Base-by-base conservation (phyloP, 2,797 vertebrate species). In the Myotis findleyi region DNA sequence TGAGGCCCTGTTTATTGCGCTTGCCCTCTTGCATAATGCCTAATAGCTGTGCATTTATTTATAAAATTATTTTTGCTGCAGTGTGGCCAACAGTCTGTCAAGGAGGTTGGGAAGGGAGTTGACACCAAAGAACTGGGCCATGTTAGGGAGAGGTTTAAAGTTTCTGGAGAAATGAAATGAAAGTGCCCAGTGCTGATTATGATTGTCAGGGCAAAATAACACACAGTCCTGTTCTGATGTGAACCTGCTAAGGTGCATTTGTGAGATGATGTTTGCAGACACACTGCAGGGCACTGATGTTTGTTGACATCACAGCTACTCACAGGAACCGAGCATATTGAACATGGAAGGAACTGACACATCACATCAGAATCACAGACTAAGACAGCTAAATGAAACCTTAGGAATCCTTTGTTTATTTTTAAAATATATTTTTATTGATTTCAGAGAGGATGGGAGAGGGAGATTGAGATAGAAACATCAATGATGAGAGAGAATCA, bases 1-100 rank as follows among this genome's bases (percentile, higher is more conserved):
- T n/a, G 86, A 88, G 83, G 90, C 77, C 44, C 64, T 86, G 73
- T 89, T 93, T 93, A 89, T 55, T 44, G 71, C 76, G 66, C 41
- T 92, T 51, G 8, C 66, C 64, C 51, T 87, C 38, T 62, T 55
- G 25, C 76, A 38, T 51, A 77, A 72, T 10, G 57, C 23, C 68
- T 66, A 81, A 49, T 25, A 73, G 47, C 18, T 53, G 27, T 44
- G n/a, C 18, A 55, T 41, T 93, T 59, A 71, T 53, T 88, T 81
- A 68, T 76, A 47, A 87, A 49, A 25, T 80, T 72, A 18, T 30
- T 30, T 90, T 77, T 55, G 49, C 25, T 51, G 25, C 47, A 30
- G 16, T 30, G 6, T 20, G 76, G 23, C 20, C 75, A 53, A 38
- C 1, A 49, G 47, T 73, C 49, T 92, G 57, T 59, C 33, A 33